These are phyloP conservation scores for Rhinophrynus dorsalis DNA, from an alignment of 2,797 vertebrate genomes.

Conservation along the genomic window DNA sequence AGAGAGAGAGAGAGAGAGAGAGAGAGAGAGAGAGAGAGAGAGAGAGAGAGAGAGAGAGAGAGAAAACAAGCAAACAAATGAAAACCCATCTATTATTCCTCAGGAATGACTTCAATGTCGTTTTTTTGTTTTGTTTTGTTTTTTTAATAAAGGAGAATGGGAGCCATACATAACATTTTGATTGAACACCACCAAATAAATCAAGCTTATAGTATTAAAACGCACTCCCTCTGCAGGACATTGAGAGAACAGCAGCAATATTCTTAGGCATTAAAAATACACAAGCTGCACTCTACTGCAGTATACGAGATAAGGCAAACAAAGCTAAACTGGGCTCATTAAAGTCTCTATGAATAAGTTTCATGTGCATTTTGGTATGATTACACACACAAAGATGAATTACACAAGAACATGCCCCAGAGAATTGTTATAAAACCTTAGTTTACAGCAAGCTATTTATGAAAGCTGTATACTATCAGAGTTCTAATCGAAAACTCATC, in stretches of 20 bases:
- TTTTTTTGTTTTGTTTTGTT: too few relatives aligned
- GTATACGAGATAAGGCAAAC: slow-evolving; percentile 11
- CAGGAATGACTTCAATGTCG: not conserved
- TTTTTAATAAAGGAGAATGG: too few relatives aligned
- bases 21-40: too few relatives aligned
- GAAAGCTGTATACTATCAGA: not conserved
- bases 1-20: too few relatives aligned
- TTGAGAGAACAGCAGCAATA: not conserved
- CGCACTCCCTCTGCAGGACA: slow-evolving; percentile 26
- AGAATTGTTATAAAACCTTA: slow-evolving; percentile 23
- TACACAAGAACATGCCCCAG: slow-evolving; percentile 17
- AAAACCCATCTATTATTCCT: not conserved
- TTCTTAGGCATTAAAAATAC: slow-evolving; percentile 1
- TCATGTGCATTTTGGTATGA: slow-evolving; percentile 25
- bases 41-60: too few relatives aligned
- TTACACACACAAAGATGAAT: slow-evolving; percentile 28
- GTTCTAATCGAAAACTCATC: too few relatives aligned
- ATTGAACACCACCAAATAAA: slow-evolving; percentile 3
- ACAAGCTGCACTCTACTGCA: not conserved
- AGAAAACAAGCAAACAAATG: too few relatives aligned
- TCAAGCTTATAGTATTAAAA: slow-evolving; percentile 8
- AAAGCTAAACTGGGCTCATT: slow-evolving; percentile 30
- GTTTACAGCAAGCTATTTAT: slow-evolving; percentile 16
- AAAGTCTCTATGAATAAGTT: slow-evolving; percentile 2
- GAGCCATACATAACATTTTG: not conserved